A percentile compares a stretch with the other conserved stretches of the same genome.
Evolutionary conservation across 2,888 invertebrate genomes (phyloP).

Genomic region (Ellobium chinense): DNA sequence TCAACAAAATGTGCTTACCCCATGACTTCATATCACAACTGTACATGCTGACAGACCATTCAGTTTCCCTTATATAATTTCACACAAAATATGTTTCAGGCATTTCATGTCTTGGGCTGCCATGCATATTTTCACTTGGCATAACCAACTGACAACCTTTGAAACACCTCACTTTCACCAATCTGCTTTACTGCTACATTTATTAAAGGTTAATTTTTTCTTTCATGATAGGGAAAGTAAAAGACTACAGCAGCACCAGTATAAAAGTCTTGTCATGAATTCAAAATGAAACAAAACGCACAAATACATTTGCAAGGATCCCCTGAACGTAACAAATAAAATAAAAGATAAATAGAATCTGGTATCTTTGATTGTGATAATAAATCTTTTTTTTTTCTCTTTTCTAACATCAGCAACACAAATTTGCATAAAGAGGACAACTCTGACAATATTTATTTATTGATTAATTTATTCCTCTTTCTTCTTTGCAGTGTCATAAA

Average conservation of each 20-base stretch:
- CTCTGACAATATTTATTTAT: background rate
- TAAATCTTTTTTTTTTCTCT: background rate
- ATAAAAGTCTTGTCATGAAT: background rate
- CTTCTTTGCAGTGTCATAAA: no score
- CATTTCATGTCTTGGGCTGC: no score
- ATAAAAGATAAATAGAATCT: background rate
- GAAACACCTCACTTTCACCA: no score
- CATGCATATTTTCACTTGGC: no score
- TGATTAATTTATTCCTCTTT: background rate
- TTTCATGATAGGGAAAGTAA: background rate
- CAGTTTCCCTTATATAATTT: no score
- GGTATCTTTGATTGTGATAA: background rate
- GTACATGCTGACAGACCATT: no score
- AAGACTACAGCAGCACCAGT: background rate
- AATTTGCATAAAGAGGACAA: background rate
- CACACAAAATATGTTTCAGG: no score
- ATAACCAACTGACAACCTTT: no score
- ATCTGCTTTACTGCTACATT: no score
- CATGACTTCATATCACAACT: no score
- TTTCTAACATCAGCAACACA: background rate
- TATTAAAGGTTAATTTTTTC: background rate
- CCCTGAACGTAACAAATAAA: background rate
- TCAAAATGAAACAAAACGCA: background rate
- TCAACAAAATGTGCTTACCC: no score
- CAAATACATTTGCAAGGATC: background rate